phyloP scores from a whole-genome alignment of 2,797 vertebrate genomes.

The Sebastolobus altivelis region DNA sequence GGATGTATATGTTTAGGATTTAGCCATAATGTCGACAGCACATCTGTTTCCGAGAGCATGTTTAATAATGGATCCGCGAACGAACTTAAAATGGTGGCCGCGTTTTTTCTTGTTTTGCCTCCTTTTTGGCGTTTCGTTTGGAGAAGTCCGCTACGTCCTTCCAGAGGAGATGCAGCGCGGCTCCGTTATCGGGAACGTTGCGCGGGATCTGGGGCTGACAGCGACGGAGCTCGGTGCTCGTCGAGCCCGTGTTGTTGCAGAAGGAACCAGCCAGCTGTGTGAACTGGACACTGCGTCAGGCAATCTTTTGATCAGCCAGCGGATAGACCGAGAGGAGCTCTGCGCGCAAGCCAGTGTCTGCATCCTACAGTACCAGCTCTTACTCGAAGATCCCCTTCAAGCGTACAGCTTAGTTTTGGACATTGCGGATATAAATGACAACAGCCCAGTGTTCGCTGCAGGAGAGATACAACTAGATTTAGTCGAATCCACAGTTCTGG shows the following conservation, averaged over 20 bases:
- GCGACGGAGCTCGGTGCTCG: slow-evolving; percentile 73
- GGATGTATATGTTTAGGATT: slow-evolving; percentile 29
- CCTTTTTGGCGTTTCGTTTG: slow-evolving; percentile 55
- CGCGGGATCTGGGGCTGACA: slow-evolving; percentile 81
- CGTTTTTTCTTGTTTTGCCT: slow-evolving; percentile 45
- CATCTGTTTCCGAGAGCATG: slow-evolving; percentile 20
- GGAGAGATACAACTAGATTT: slow-evolving; percentile 74
- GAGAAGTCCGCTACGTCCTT: slow-evolving; percentile 83
- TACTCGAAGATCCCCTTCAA: slow-evolving; percentile 79
- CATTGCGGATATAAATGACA: slow-evolving; percentile 82
- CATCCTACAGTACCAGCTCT: slow-evolving; percentile 76
- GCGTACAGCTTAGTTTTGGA: slow-evolving; percentile 78
- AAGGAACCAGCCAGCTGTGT: slow-evolving; percentile 75
- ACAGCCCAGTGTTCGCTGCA: slow-evolving; percentile 75
- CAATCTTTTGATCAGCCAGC: slow-evolving; percentile 78
- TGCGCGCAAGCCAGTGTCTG: slow-evolving; percentile 72
- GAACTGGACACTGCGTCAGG: slow-evolving; percentile 77
- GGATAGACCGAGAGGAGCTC: slow-evolving; percentile 81
- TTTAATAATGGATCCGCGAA: slow-evolving; percentile 40
- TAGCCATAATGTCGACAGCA: slow-evolving; percentile 32
- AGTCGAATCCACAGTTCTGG: slow-evolving; percentile 76
- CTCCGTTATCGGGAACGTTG: slow-evolving; percentile 84
- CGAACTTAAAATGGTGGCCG: slow-evolving; percentile 42
- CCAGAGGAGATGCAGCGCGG: slow-evolving; percentile 84
- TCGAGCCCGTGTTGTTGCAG: slow-evolving; percentile 82